Base-by-base conservation (phyloP, 2,888 invertebrate species). In the Luffia ferchaultella region DNA sequence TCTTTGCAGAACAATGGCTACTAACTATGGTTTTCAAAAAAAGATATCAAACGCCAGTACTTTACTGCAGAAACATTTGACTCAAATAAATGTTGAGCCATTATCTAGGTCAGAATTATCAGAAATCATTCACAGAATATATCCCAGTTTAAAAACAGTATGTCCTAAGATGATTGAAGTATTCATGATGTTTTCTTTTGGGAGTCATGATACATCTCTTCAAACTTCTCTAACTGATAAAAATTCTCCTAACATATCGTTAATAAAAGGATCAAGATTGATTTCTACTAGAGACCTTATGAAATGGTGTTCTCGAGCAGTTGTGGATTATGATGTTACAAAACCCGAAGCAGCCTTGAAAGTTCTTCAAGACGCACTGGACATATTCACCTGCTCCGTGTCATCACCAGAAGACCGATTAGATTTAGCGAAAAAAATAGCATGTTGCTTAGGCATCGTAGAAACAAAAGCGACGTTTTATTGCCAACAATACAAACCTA, bases 281-380 rank as follows among this genome's bases (percentile, higher is more conserved):
- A 92, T 90, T 18, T 93, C 93, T 0, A 92, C 93, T 0, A 88
- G 97, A 59, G 98, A 98, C 85, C 85, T 98, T 46, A 89, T 97
- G 58, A 97, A 97, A 70, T 93, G 96, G 90, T 97, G 97, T 64
- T 85, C 88, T 2, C 85, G 98, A 63, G 89, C 95, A 2, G 86
- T 89, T 12, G 76, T 87, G 15, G 89, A 90, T 60, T 93, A 93
- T 68, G 88, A 92, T 53, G 88, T 93, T 0, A 87, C 90, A 0
- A 92, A 91, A 53, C 86, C 87, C 20, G 86, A 86, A 41, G 89
- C 90, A 1, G 89, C 89, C 2, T 67, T 90, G 12, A 90, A 88
- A 66, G 88, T 94, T 1, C 88, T 95, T 45, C 93, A 95, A 77
- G 95, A 97, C 72, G 95, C 96, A 0, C 87, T 96, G 18, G 97